Base-by-base conservation (phyloP, 2,113 vertebrate species). In the Dascyllus trimaculatus region DNA sequence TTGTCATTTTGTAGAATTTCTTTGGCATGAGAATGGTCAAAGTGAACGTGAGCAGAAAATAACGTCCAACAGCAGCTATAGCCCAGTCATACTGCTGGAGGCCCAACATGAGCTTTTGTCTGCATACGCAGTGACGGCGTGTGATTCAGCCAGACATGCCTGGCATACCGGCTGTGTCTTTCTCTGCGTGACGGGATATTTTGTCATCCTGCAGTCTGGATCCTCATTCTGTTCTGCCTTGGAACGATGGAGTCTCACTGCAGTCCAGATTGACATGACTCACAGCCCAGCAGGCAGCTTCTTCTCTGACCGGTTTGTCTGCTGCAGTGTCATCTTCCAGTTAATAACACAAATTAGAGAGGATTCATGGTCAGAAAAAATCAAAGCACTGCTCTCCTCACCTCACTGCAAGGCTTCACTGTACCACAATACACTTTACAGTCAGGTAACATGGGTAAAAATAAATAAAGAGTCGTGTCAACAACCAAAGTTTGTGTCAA, bases 81-180 rank as follows among this genome's bases (percentile, higher is more conserved):
- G 79, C 57, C 52, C 32, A 22, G 10, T 67, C 35, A 66, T 75
- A 2, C 64, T 53, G 70, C n/a, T 66, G 14, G 29, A 65, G 26
- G 56, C 5, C 38, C 9, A 32, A 43, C 29, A 18, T 46, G 67
- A 75, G 60, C 43, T 56, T 78, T 71, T 8, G 51, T 67, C 64
- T 85, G 62, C 3, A 15, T 60, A 48, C 8, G 4, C 2, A 4
- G 14, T 49, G 71, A 58, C 7, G 3, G 1, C 0, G 51, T 45
- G 76, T 89, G 85, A 87, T 48, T 80, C 75, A 85, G 78, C 81
- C 78, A 88, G 82, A 88, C 85, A 51, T 68, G 78, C 73, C 75
- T 85, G 67, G 71, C 71, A 76, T 73, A 74, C 67, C 51, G 21
- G 60, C 74, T 79, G 68, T 19, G 62, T 57, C 64, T 59, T 24